Conservation (phyloP, 2,113 vertebrate species). For the Empidonax alnorum region DNA sequence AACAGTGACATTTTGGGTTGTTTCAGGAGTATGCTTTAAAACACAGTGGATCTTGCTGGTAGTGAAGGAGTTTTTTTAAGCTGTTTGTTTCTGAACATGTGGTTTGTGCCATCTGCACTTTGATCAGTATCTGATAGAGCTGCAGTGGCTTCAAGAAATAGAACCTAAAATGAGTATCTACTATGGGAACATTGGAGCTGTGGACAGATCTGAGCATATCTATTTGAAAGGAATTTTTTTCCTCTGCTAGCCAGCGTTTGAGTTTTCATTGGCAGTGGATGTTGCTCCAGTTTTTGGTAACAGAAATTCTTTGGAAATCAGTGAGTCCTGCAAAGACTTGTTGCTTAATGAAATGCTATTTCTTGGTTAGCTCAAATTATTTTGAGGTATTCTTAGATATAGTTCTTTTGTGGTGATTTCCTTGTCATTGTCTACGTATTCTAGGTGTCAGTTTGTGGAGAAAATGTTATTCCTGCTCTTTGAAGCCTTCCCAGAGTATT, state of each 20-base stretch:
- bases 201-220: neutral
- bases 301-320: neutral
- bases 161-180: neutral
- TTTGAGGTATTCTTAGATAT: neutral
- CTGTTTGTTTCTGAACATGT: neutral
- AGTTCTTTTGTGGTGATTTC: neutral
- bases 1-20: neutral
- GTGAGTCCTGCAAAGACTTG: neutral
- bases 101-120: neutral
- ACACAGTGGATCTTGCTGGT: neutral
- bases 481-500: neutral
- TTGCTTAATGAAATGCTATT: neutral
- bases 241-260: neutral
- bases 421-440: neutral
- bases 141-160: neutral
- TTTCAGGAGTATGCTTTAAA: neutral
- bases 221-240: neutral
- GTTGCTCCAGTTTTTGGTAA: neutral
- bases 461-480: neutral
- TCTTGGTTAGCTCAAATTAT: neutral
- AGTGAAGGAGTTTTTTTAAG: neutral
- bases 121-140: neutral
- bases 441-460: neutral
- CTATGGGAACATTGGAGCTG: fast-evolving
- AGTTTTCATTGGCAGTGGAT: fast-evolving